phyloP scores from a whole-genome alignment of 2,797 vertebrate species.

The Moxostoma hubbsi region DNA sequence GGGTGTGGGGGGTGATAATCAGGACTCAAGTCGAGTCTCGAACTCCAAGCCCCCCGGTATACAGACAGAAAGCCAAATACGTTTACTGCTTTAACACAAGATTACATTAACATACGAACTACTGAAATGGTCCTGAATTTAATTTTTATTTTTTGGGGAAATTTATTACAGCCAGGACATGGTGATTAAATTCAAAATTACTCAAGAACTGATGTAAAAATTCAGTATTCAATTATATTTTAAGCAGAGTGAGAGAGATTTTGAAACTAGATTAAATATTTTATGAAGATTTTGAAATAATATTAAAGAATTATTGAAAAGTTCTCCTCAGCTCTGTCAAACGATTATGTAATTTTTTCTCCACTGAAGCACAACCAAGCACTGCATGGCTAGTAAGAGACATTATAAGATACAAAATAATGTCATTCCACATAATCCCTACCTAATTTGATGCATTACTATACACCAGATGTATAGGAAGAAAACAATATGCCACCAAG shows the following conservation, averaged over 20 bases:
- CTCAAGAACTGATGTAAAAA: background rate
- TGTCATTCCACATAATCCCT: constrained; percentile 45
- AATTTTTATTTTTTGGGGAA: background rate
- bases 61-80: too few species aligned
- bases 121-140: background rate
- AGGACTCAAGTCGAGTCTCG: too few species aligned
- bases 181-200: background rate
- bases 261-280: background rate
- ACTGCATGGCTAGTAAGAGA: constrained; percentile 11
- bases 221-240: background rate
- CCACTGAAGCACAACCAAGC: background rate
- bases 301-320: background rate
- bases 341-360: constrained; percentile 3
- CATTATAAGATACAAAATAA: constrained; percentile 48
- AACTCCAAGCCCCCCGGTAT: too few species aligned
- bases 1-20: too few species aligned
- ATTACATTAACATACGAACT: too few species aligned
- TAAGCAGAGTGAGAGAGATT: background rate
- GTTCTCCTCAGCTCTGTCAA: constrained; percentile 11
- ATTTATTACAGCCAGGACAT: background rate
- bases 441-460: constrained; percentile 43
- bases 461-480: constrained; percentile 35
- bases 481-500: constrained; percentile 21
- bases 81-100: too few species aligned
- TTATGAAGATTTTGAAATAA: background rate